Evolutionary conservation across 2,888 invertebrate genomes (phyloP).

Genomic region (Lydus trimaculatus): DNA sequence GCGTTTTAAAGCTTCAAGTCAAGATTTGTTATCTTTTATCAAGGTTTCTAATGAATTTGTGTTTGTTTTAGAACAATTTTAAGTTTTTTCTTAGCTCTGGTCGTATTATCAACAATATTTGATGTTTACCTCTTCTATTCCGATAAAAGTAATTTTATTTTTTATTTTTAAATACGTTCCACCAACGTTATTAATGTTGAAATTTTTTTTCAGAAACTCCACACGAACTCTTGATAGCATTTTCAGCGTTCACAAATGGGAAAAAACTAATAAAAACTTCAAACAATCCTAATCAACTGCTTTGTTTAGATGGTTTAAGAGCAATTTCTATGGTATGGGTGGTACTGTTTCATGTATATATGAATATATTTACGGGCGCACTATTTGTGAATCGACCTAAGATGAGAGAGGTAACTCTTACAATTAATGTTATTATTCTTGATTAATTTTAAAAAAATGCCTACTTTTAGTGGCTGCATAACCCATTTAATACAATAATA

Average conservation of each 20-base stretch:
- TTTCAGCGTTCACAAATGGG: slow-evolving; percentile 17
- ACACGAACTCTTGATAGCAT: slow-evolving; percentile 13
- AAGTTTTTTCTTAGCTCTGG: background rate
- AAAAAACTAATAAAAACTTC: slow-evolving; percentile 15
- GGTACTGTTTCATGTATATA: slow-evolving; percentile 15
- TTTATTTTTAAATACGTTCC: background rate
- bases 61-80: slow-evolving; percentile 10
- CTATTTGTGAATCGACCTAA: no score
- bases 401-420: no score
- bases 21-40: no score
- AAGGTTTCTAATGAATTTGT: no score
- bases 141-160: slow-evolving; percentile 12
- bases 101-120: slow-evolving; percentile 10
- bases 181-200: no score
- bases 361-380: background rate
- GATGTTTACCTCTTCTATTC: background rate
- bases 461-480: slow-evolving; percentile 6
- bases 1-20: no score
- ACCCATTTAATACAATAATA: background rate
- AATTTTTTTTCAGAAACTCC: slow-evolving; percentile 17
- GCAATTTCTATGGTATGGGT: slow-evolving; percentile 29
- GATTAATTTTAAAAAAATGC: no score
- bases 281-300: slow-evolving; percentile 8
- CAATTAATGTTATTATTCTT: no score
- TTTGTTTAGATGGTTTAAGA: slow-evolving; percentile 25